Conservation (phyloP, 2,113 vertebrate genomes). For the Glaucomys volans region DNA sequence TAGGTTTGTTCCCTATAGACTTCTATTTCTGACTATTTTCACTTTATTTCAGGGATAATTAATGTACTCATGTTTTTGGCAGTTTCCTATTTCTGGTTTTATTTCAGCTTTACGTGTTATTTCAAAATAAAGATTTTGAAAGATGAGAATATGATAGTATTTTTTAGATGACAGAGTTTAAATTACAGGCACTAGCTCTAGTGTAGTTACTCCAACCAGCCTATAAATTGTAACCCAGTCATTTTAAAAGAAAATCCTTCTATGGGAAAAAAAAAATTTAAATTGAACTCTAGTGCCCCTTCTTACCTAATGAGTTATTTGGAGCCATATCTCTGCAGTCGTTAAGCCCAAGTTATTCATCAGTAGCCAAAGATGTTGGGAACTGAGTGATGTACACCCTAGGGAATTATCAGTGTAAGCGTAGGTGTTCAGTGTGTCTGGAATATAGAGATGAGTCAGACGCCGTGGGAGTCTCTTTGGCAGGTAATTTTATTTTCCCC, state of each 20-base stretch:
- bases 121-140: conserved; percentile 14
- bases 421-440: conserved; percentile 19
- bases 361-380: not conserved
- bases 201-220: not conserved
- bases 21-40: not conserved
- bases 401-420: not conserved
- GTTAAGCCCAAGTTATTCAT: not conserved
- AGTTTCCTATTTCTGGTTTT: not conserved
- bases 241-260: conserved; percentile 36
- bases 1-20: not conserved
- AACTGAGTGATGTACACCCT: not conserved
- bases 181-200: not conserved
- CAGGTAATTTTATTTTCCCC: conserved; percentile 63
- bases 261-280: not conserved
- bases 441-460: conserved; percentile 53
- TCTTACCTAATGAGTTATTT: conserved; percentile 1
- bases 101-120: conserved; percentile 36
- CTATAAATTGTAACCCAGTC: not conserved
- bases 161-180: not conserved
- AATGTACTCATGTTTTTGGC: conserved; percentile 36
- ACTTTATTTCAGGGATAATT: conserved; percentile 30
- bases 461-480: conserved; percentile 49
- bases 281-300: not conserved
- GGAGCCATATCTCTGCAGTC: not conserved
- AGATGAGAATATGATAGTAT: not conserved